Evolutionary conservation across 2,888 invertebrate genomes (phyloP).

Genomic region (Lithophane leautieri): DNA sequence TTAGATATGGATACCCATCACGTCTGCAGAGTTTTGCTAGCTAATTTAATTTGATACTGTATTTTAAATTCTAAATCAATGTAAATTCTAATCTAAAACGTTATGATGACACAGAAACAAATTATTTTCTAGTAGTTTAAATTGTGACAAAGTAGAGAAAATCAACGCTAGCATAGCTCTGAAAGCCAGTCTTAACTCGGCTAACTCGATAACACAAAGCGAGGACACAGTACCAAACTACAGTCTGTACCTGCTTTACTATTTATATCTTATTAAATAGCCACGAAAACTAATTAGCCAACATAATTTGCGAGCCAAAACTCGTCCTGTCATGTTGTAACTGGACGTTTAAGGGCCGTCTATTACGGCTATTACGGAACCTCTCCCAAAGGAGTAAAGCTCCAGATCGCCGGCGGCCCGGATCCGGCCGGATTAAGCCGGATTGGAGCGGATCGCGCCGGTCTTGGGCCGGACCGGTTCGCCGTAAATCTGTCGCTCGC

Average conservation of each 20-base stretch:
- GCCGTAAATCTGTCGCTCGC: conserved; percentile 76
- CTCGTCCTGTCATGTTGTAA: conserved; percentile 59
- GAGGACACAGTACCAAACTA: conserved; percentile 22
- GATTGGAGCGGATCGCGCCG: conserved; percentile 71
- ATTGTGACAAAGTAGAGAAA: conserved; percentile 13
- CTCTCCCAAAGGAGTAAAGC: conserved; percentile 66
- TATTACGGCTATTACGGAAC: conserved; percentile 65
- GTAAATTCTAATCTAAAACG: background rate
- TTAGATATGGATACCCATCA: no score
- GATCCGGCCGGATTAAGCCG: conserved; percentile 71
- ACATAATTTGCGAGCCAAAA: conserved; percentile 65
- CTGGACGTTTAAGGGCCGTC: conserved; percentile 62
- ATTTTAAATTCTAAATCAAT: background rate
- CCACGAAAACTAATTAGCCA: conserved; percentile 65
- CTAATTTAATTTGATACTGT: no score
- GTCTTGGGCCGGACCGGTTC: conserved; percentile 67
- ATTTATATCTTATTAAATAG: conserved; percentile 65
- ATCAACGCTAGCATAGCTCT: background rate
- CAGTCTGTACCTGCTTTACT: conserved; percentile 47
- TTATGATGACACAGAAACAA: background rate
- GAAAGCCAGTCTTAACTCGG: conserved; percentile 9
- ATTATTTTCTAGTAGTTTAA: background rate
- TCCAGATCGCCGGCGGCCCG: conserved; percentile 67
- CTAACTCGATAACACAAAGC: conserved; percentile 37
- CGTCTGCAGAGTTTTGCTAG: no score